Evolutionary conservation across 2,888 invertebrate species (phyloP).

Genomic region (Ochlodes sylvanus): DNA sequence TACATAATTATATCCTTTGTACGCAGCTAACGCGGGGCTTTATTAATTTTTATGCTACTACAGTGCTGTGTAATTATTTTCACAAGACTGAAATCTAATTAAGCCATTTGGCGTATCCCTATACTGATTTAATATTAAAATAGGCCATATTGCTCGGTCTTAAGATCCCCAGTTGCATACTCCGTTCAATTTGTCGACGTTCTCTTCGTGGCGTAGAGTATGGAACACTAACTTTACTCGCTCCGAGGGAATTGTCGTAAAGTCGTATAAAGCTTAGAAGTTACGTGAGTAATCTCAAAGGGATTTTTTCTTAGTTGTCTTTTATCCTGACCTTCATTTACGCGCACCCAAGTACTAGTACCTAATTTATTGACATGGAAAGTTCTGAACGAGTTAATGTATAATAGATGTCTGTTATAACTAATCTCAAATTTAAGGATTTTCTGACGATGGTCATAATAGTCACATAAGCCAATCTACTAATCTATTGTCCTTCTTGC

Average conservation of each 20-base stretch:
- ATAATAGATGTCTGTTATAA: too few species aligned
- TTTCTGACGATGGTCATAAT: too few species aligned
- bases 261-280: slow-evolving; percentile 7
- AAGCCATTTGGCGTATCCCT: background rate
- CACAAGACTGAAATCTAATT: slow-evolving; percentile 13
- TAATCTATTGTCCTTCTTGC: too few species aligned
- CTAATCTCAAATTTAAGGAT: too few species aligned
- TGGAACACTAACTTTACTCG: slow-evolving; percentile 15
- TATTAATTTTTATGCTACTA: background rate
- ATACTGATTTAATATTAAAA: slow-evolving; percentile 9
- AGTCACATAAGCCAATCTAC: too few species aligned
- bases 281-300: slow-evolving; percentile 2
- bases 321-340: too few species aligned
- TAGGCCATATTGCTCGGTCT: slow-evolving; percentile 9
- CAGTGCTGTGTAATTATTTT: background rate
- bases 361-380: too few species aligned
- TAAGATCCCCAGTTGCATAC: slow-evolving; percentile 18
- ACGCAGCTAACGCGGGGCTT: too few species aligned
- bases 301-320: too few species aligned
- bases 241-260: slow-evolving; percentile 6
- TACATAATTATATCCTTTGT: too few species aligned
- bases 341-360: too few species aligned
- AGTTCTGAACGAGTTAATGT: too few species aligned
- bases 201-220: slow-evolving; percentile 3
- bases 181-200: slow-evolving; percentile 24